Percentiles rank a stretch among this genome's conserved stretches.
Evolutionary conservation across 2,797 vertebrate species (phyloP).

Genomic region (Diplodus puntazzo): DNA sequence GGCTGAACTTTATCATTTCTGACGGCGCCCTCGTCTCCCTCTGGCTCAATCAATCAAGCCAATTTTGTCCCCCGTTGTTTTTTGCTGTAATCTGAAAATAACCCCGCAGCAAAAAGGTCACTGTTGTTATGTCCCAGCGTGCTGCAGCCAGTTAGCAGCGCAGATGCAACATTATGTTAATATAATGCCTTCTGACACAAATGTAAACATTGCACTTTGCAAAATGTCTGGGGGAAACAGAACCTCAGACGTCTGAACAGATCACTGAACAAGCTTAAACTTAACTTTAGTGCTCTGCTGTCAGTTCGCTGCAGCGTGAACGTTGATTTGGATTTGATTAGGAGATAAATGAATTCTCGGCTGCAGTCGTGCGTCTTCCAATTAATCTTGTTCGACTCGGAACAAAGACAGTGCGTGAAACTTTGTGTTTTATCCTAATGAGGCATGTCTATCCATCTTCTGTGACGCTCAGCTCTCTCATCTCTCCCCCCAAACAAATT

Average conservation of each 20-base stretch:
- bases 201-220: slow-evolving; percentile 36
- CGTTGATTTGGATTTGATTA: slow-evolving; percentile 11
- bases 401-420: slow-evolving; percentile 5
- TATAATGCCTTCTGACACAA: slow-evolving; percentile 49
- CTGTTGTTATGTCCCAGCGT: slow-evolving; percentile 55
- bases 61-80: slow-evolving; percentile 23
- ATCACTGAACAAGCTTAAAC: slow-evolving; percentile 15
- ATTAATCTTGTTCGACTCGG: neutral
- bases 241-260: neutral
- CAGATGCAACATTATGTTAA: slow-evolving; percentile 36
- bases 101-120: slow-evolving; percentile 59
- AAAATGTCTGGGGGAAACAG: slow-evolving; percentile 16
- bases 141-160: slow-evolving; percentile 59
- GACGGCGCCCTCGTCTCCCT: slow-evolving; percentile 5
- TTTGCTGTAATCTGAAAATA: slow-evolving; percentile 28
- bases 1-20: neutral
- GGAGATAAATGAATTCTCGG: neutral
- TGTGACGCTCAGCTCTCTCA: neutral
- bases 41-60: slow-evolving; percentile 34
- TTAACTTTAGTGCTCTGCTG: neutral
- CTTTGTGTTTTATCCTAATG: neutral
- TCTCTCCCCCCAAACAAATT: neutral
- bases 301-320: neutral
- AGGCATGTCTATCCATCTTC: neutral
- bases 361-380: neutral